Evolutionary conservation across 2,113 vertebrate species (phyloP), one percentile per base, ranked within the genome.

Genomic region (Paratilapia polleni): DNA sequence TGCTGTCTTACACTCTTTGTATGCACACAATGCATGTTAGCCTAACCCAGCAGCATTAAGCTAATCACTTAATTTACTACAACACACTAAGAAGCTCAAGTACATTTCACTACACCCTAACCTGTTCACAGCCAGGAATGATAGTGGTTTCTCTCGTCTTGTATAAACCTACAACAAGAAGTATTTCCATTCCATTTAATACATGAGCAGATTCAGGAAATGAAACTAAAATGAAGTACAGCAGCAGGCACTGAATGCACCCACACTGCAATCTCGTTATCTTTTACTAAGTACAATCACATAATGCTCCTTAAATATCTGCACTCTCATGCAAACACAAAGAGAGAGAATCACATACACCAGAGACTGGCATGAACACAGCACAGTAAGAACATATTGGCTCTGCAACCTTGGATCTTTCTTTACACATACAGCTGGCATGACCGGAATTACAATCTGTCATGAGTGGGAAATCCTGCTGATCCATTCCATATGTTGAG

Each of bases 71-170:
- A 77, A 87, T 83, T 63, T 77, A 74, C 75, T 52, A 61, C 61
- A 60, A 77, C 58, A 81, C 77, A 57, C 81, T 76, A 81, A 92
- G 85, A 76, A 57, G 83, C 85, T 92, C 77, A 82, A 73, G 56
- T 17, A 26, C 47, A 73, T 89, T 85, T 87, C 70, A 77, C 82
- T 82, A 70, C 24, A 63, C n/a, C 34, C n/a, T 36, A 64, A 58
- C 77, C 34, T 31, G 28, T 86, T 82, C 7, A 43, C 52, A 74
- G 60, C 28, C 47, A 75, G 77, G 2, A 81, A 26, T 3, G 43
- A 81, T 49, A 62, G 22, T 38, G 60, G 5, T 68, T 64, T 78
- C 20, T 64, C 68, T 78, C 22, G 49, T 64, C 13, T 8, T 9
- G 63, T 15, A 31, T 20, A 61, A 76, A 31, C n/a, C 26, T 57